A percentile compares a stretch with the other conserved stretches of the same genome.
phyloP scores from a whole-genome alignment of 2,797 vertebrate species.

The Catharus ustulatus region DNA sequence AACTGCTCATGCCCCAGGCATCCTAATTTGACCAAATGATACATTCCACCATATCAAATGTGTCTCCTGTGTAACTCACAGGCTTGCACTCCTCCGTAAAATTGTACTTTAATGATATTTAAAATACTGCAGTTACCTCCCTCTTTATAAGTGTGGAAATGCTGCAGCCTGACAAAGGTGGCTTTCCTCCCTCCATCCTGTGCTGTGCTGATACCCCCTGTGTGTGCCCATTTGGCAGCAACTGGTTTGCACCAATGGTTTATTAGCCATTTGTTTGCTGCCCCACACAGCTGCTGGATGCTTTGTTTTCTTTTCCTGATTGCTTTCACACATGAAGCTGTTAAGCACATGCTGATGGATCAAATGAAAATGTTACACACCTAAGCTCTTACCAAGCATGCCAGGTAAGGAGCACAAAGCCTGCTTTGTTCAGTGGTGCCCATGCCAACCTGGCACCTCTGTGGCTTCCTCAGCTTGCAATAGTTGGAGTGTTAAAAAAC shows the following conservation, averaged over 20 bases:
- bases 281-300: not conserved
- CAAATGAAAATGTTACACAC: not conserved
- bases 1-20: not conserved
- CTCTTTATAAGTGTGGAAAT: not conserved
- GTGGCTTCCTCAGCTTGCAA: not conserved
- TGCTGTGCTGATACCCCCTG: not conserved
- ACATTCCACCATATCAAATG: not conserved
- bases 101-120: not conserved
- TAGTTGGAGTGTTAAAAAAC: not conserved
- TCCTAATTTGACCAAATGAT: not conserved
- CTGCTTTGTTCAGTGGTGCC: not conserved
- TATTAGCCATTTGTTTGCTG: constrained; percentile 24
- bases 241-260: not conserved
- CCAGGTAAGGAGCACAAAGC: not conserved
- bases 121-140: not conserved
- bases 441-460: not conserved
- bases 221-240: not conserved
- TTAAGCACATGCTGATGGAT: not conserved
- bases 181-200: rapidly evolving
- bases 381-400: rapidly evolving
- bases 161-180: not conserved
- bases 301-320: not conserved
- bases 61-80: not conserved
- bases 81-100: not conserved
- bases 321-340: not conserved